Percentiles rank a stretch among this genome's conserved stretches.
phyloP scores from a whole-genome alignment of 2,797 vertebrate species.

The Acestrorhynchus altus region DNA sequence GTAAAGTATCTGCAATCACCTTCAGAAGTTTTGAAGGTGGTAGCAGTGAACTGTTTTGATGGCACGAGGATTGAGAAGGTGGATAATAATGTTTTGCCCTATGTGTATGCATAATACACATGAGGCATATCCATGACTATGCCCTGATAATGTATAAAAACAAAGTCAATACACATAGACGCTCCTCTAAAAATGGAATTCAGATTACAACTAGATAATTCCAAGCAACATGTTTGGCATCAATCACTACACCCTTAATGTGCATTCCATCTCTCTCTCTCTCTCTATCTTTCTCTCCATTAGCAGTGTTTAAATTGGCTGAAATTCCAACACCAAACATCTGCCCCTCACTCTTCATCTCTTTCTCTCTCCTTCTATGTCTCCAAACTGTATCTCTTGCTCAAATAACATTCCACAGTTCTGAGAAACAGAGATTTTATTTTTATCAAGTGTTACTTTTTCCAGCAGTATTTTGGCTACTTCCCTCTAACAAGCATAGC shows the following conservation, averaged over 20 bases:
- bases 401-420: neutral
- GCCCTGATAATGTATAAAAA: no score
- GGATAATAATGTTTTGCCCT: no score
- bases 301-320: conserved; percentile 13
- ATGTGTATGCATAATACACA: neutral
- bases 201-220: conserved; percentile 13
- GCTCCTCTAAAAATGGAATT: conserved; percentile 27
- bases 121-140: no score
- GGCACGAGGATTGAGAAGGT: no score
- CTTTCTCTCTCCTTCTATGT: conserved; percentile 15
- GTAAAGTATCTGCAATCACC: no score
- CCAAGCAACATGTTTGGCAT: conserved; percentile 31
- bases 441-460: neutral
- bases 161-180: conserved; percentile 19
- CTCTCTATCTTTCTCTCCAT: conserved; percentile 2
- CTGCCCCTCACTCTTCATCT: neutral
- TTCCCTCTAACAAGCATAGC: neutral
- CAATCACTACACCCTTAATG: conserved; percentile 34
- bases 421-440: neutral
- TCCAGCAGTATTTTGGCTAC: neutral
- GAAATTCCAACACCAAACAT: neutral
- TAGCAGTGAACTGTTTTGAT: no score
- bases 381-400: neutral
- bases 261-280: conserved; percentile 15
- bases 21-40: no score